phyloP scores from a whole-genome alignment of 2,797 vertebrate genomes.

The Aratinga solstitialis region DNA sequence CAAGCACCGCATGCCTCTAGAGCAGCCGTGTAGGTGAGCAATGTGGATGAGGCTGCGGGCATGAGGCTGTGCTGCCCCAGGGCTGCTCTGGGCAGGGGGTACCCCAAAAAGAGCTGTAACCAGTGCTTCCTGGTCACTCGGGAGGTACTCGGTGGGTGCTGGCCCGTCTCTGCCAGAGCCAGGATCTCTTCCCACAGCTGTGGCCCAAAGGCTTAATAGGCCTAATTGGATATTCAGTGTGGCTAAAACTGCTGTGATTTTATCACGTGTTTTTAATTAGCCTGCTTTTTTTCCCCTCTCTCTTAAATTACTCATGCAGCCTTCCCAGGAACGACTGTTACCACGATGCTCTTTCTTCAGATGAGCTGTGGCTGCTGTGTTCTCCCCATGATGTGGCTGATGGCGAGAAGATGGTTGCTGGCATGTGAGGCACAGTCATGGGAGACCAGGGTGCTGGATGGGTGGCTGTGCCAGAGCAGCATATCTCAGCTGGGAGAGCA shows the following conservation, averaged over 20 bases:
- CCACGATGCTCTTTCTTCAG: not conserved
- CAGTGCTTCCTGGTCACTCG: not conserved
- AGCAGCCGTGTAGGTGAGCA: not conserved
- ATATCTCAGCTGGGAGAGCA: not conserved
- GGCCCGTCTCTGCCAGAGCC: not conserved
- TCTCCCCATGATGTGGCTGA: not conserved
- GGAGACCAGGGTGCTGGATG: fast-evolving
- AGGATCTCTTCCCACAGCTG: not conserved
- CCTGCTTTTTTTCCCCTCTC: not conserved
- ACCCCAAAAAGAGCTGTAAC: not conserved
- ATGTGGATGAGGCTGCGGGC: not conserved
- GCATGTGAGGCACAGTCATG: fast-evolving
- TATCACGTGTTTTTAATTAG: constrained; percentile 34
- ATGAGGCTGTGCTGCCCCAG: fast-evolving
- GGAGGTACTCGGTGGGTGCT: not conserved
- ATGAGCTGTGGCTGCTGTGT: not conserved
- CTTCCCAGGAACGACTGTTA: not conserved
- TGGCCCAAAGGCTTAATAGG: not conserved
- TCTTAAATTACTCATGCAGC: not conserved
- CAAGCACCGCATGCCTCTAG: fast-evolving
- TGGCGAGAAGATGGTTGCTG: not conserved
- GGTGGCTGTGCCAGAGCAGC: not conserved
- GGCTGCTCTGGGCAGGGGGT: not conserved
- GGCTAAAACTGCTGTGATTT: constrained; percentile 46
- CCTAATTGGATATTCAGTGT: constrained; percentile 2